Evolutionary conservation across 2,888 invertebrate genomes (phyloP), one percentile per base, ranked within the genome.

Genomic region (Amphimallon solstitiale): DNA sequence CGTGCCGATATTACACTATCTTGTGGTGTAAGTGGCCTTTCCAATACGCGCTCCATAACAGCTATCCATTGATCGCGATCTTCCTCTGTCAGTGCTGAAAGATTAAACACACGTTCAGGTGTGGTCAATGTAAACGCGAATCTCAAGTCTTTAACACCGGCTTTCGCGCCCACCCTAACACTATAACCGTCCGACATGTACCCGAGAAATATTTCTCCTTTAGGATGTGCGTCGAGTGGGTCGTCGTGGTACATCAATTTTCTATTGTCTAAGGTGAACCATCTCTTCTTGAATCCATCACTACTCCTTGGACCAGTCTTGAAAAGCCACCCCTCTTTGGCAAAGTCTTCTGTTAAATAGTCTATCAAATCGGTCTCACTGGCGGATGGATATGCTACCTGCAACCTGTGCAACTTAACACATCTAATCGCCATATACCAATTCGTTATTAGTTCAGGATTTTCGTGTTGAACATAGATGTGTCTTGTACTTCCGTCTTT

Each of bases 161-260:
- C 83, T 1, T 88, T 86, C 10, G 88, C 88, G 17, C 91, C 91
- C 46, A 89, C 86, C 72, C 89, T 86, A 35, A 94, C 88, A 67
- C 88, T 87, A 80, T 90, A 95, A 1, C 93, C 92, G 75, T 92
- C 92, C 69, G 90, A 86, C 77, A 86, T 86, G 77, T 92, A 88
- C 1, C 92, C 93, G 86, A 80, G 12, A 78, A 94, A 95, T 73
- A 95, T 92, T 84, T 95, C 95, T 52, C 95, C 95, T 83, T 94
- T 95, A 0, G 95, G 94, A 83, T 92, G 92, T 1, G 95, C 92
- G 77, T 94, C 93, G 79, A 95, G 83, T 1, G 92, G 91, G 76
- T 94, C 93, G 77, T 94, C 92, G 76, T 94, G 93, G 77, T 96
- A 96, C 94, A 95, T 95, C n/a, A 96, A 84, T 80, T 94, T 95